These are phyloP conservation scores for Mirounga angustirostris DNA, from an alignment of 2,113 vertebrate species.

Conservation along the genomic window DNA sequence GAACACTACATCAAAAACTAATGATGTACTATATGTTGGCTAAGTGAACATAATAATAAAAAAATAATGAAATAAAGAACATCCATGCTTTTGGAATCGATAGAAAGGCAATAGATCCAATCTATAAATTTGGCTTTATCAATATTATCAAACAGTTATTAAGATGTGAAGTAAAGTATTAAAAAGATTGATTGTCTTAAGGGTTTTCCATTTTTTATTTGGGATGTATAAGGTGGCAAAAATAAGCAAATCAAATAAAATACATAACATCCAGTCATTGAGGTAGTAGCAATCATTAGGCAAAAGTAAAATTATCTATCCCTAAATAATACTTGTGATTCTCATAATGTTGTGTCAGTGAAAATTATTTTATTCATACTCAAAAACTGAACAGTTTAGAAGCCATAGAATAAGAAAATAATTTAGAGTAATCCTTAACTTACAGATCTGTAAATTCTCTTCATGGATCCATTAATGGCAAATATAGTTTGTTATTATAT, in stretches of 20 bases:
- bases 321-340: background rate
- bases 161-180: background rate
- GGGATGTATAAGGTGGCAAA: background rate
- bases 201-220: background rate
- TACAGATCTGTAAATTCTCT: background rate
- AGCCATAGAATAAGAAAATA: background rate
- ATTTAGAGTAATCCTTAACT: background rate
- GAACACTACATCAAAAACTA: too few relatives aligned
- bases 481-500: background rate
- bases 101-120: background rate
- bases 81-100: background rate
- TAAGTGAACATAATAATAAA: too few relatives aligned
- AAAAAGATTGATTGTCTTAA: background rate
- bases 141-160: background rate
- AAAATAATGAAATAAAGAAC: too few relatives aligned
- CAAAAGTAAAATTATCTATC: constrained; percentile 6
- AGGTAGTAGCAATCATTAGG: background rate
- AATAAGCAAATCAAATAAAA: constrained; percentile 32
- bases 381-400: background rate
- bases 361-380: constrained; percentile 43
- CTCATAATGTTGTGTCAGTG: background rate
- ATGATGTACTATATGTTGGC: too few relatives aligned
- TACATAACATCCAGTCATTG: background rate
- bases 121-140: background rate
- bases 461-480: background rate